Conservation (phyloP, 1,140 invertebrate genomes). For the Plectrocnemia conspersa region DNA sequence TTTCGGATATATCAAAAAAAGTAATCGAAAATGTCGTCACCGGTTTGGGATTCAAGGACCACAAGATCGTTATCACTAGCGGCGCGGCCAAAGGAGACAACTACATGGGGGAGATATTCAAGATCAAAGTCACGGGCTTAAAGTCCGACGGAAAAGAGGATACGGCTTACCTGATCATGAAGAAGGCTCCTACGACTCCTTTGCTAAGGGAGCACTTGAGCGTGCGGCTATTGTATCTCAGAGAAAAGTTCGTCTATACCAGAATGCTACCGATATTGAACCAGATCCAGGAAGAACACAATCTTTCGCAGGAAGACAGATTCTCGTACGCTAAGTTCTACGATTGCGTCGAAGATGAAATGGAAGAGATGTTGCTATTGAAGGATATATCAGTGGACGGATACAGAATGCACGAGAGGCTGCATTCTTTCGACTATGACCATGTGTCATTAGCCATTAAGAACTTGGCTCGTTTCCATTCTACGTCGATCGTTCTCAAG, state of each 20-base stretch:
- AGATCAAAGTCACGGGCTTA: not conserved
- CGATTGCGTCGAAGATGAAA: slow-evolving; percentile 14
- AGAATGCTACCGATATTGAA: not conserved
- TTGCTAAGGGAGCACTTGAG: not conserved
- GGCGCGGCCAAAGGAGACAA: slow-evolving; percentile 24
- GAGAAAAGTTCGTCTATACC: slow-evolving; percentile 1
- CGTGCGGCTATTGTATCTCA: not conserved
- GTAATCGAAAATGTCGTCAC: not conserved
- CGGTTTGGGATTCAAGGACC: not conserved
- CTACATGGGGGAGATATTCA: slow-evolving; percentile 20
- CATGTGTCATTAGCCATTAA: slow-evolving; percentile 39
- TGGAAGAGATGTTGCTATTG: slow-evolving; percentile 38
- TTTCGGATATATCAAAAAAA: not conserved
- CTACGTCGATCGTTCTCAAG: slow-evolving; percentile 40
- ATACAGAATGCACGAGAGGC: slow-evolving; percentile 38
- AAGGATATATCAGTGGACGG: slow-evolving; percentile 41
- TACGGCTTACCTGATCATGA: not conserved
- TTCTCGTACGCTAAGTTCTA: slow-evolving; percentile 36
- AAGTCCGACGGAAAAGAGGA: not conserved
- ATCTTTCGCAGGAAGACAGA: not conserved
- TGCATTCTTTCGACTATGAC: slow-evolving; percentile 37
- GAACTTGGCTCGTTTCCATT: slow-evolving; percentile 42
- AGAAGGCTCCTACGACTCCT: not conserved
- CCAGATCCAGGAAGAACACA: not conserved
- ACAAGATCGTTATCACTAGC: not conserved